Evolutionary conservation across 2,888 invertebrate species (phyloP), one percentile per base, ranked within the genome.

Genomic region (Octodonta nipae): DNA sequence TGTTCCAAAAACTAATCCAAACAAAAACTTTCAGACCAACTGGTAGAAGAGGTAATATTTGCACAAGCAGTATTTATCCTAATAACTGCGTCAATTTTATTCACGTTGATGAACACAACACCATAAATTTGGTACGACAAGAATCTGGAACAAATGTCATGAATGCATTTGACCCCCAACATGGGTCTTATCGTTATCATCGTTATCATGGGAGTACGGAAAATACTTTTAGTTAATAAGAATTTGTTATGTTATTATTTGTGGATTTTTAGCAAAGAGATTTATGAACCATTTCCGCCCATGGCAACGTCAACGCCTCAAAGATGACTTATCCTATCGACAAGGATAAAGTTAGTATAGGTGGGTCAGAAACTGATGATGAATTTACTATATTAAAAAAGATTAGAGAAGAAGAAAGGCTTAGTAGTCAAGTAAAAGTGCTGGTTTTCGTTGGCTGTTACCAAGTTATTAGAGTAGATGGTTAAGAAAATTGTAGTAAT

Each of bases 91-190:
- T n/a, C n/a, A n/a, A n/a, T n/a, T n/a, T n/a, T n/a, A n/a, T n/a
- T n/a, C 38, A 77, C 59, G 75, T 79, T 1, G 86, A 86, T 51
- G 86, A 86, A 52, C 85, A 86, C 56, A 67, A 75, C 49, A 86
- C 85, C 6, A 77, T 84, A 36, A 82, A 78, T 4, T 84, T 85
- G n/a, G n/a, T n/a, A n/a, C n/a, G n/a, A 52, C 57, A 40, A 26
- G 66, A 69, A 38, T 58, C 48, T 53, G 70, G 74, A 15, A 78
- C 78, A 1, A 73, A 71, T 40, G 75, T 75, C 1, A 69, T 71
- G 60, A 71, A 71, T 45, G 54, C 78, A 40, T 80, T 79, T 54
- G 55, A 63, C 14, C 57, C 58, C 5, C 60, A 70, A 2, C 56
- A 67, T 7, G 25, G 15, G 15, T 12, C 31, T 15, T 15, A 27